Percentiles rank a stretch among this genome's conserved stretches.
Evolutionary conservation across 2,113 vertebrate genomes (phyloP).

Genomic region (Henicopernis longicauda): DNA sequence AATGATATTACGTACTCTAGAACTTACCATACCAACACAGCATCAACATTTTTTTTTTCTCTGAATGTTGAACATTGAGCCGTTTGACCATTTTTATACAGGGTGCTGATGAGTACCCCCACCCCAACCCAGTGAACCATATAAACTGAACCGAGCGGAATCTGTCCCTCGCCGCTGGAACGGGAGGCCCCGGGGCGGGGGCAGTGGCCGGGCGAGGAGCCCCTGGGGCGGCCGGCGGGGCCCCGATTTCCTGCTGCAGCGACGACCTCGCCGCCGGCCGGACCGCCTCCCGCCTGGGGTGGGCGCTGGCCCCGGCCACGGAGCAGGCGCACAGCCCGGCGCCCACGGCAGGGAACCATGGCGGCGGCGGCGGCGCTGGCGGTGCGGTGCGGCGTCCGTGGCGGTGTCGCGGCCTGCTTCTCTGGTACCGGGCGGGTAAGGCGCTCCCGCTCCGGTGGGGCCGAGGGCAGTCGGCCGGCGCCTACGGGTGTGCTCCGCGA

Average conservation of each 20-base stretch:
- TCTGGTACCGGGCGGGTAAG: not conserved
- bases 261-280: no score
- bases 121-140: not conserved
- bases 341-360: not conserved
- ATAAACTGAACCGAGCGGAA: not conserved
- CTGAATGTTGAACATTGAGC: not conserved
- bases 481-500: no score
- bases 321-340: not conserved
- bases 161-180: not conserved
- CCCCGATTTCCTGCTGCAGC: fast-evolving
- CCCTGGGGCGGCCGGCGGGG: no score
- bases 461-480: not conserved
- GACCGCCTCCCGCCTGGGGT: not conserved
- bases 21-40: not conserved
- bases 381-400: fast-evolving
- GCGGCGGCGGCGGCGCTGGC: not conserved
- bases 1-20: not conserved
- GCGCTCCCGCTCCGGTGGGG: not conserved
- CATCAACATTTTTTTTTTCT: not conserved
- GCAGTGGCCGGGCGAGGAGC: not conserved
- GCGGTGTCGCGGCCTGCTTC: fast-evolving
- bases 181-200: fast-evolving
- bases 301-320: no score
- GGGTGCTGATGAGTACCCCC: not conserved
- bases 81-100: not conserved